Conservation (phyloP, 1,140 invertebrate species). For the Drosophila kepulauana region DNA sequence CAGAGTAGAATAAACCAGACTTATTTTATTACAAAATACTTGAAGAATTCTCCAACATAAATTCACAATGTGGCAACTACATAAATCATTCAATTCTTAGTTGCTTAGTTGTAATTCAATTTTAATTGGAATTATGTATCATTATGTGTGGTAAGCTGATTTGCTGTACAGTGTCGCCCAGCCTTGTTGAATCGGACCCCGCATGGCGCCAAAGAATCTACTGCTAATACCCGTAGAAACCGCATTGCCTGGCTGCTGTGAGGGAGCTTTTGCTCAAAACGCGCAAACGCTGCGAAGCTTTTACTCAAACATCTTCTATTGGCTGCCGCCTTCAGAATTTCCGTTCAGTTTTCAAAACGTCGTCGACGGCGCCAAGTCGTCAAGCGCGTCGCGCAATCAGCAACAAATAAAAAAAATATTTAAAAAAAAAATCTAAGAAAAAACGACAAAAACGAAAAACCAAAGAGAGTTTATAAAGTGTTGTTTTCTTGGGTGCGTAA, state of each 20-base stretch:
- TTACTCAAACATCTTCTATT: slow-evolving; percentile 57
- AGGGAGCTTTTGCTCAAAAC: slow-evolving; percentile 35
- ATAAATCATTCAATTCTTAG: too few species aligned
- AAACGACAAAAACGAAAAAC: neutral
- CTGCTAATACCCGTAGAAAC: neutral
- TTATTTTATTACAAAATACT: too few species aligned
- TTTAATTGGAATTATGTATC: too few species aligned
- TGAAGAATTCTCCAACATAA: too few species aligned
- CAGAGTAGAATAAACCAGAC: too few species aligned
- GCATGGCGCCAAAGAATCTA: slow-evolving; percentile 59
- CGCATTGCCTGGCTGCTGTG: slow-evolving; percentile 59
- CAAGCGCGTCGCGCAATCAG: slow-evolving; percentile 34
- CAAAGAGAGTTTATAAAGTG: slow-evolving; percentile 32
- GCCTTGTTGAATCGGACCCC: slow-evolving; percentile 9
- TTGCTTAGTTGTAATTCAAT: too few species aligned
- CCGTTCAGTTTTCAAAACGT: slow-evolving; percentile 68
- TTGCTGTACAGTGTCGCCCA: slow-evolving; percentile 8
- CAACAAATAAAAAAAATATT: slow-evolving; percentile 4
- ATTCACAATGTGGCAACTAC: too few species aligned
- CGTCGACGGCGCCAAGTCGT: slow-evolving; percentile 60
- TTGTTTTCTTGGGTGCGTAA: slow-evolving; percentile 62
- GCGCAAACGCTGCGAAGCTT: slow-evolving; percentile 37
- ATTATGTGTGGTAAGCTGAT: neutral
- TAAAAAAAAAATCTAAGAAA: slow-evolving; percentile 21
- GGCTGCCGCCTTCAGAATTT: slow-evolving; percentile 58